A percentile compares a stretch with the other conserved stretches of the same genome.
phyloP scores from a whole-genome alignment of 2,797 vertebrate genomes.

The Leptatherina wallacei region DNA sequence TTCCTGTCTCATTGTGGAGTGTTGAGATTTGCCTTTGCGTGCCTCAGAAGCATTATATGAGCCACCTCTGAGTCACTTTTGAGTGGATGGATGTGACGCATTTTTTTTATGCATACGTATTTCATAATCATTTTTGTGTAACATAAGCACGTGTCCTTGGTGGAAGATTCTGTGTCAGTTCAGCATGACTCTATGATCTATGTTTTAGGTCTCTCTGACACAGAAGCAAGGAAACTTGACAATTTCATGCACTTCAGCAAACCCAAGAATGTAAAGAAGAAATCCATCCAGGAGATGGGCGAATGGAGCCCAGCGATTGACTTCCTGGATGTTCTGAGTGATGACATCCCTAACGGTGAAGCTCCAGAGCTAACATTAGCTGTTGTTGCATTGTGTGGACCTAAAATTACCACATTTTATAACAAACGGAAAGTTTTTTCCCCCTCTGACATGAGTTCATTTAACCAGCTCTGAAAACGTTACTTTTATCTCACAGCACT shows the following conservation, averaged over 20 bases:
- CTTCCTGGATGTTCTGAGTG: constrained; percentile 90
- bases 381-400: neutral
- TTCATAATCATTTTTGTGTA: neutral
- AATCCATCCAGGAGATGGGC: constrained; percentile 86
- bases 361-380: neutral
- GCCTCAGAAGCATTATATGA: neutral
- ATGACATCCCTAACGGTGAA: constrained; percentile 91
- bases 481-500: neutral
- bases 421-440: neutral
- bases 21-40: neutral
- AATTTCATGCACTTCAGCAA: constrained; percentile 91
- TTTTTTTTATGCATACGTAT: neutral
- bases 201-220: constrained; percentile 86
- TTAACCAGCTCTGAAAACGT: neutral
- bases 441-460: neutral
- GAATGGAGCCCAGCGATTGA: constrained; percentile 89
- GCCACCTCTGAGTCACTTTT: neutral
- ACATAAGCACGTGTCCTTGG: neutral
- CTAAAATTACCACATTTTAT: neutral
- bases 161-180: neutral
- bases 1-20: neutral
- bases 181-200: too few relatives aligned
- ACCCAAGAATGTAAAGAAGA: constrained; percentile 84
- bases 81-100: neutral
- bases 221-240: constrained; percentile 87